phyloP scores from a whole-genome alignment of 2,888 invertebrate genomes.

The Drosophila atroscutellata region DNA sequence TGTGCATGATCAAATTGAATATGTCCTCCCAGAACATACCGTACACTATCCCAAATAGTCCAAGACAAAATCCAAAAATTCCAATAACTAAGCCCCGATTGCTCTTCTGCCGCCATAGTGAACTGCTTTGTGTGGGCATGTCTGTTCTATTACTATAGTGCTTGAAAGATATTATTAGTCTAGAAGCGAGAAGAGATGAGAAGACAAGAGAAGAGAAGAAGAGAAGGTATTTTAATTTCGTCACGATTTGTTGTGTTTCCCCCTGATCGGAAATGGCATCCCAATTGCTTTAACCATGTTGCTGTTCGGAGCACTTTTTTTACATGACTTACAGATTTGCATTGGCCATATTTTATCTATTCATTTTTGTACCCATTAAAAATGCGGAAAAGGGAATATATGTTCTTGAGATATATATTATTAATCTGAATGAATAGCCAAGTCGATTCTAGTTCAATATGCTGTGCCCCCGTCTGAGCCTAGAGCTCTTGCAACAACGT shows the following conservation, averaged over 20 bases:
- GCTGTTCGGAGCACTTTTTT: background rate
- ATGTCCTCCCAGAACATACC: slow-evolving; percentile 85
- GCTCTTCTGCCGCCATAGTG: slow-evolving; percentile 65
- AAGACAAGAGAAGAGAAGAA: background rate
- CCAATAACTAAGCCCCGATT: slow-evolving; percentile 74
- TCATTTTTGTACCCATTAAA: background rate
- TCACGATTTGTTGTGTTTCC: background rate
- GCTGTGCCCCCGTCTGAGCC: background rate
- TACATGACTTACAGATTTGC: background rate
- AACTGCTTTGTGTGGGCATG: slow-evolving; percentile 79
- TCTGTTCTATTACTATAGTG: background rate
- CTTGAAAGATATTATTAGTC: slow-evolving; percentile 9
- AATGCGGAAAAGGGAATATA: background rate
- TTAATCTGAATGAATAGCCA: background rate
- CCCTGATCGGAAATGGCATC: background rate
- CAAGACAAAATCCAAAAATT: slow-evolving; percentile 78
- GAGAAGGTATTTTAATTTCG: background rate
- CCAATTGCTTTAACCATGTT: background rate
- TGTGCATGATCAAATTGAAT: slow-evolving; percentile 83
- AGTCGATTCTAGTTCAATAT: background rate
- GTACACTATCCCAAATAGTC: slow-evolving; percentile 77
- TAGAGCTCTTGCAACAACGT: background rate
- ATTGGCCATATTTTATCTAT: background rate
- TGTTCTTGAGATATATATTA: background rate
- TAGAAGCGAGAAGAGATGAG: slow-evolving; percentile 5